phyloP scores from a whole-genome alignment of 2,113 vertebrate species.

The Struthidea cinerea region DNA sequence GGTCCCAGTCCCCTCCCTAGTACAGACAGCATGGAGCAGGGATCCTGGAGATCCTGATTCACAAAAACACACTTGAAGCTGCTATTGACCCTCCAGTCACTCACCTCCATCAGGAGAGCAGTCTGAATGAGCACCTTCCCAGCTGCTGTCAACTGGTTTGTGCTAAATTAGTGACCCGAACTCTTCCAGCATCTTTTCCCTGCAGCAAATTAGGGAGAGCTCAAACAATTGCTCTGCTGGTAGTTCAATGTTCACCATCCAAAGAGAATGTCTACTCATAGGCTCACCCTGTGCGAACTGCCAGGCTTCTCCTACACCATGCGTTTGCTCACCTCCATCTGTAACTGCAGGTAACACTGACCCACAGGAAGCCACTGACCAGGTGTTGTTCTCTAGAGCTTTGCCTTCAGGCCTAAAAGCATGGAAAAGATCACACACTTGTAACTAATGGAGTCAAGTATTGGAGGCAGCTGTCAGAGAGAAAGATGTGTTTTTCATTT shows the following conservation, averaged over 20 bases:
- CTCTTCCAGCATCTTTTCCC: background rate
- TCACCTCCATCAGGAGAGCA: background rate
- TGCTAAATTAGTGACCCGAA: background rate
- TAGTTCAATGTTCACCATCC: background rate
- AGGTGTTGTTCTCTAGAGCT: background rate
- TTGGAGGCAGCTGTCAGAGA: background rate
- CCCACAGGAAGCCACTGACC: background rate
- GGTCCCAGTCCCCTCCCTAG: background rate
- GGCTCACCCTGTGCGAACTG: background rate
- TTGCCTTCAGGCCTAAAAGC: background rate
- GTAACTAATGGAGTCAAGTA: background rate
- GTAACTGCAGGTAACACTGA: background rate
- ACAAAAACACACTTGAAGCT: background rate
- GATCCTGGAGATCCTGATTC: background rate
- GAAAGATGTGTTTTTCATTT: background rate
- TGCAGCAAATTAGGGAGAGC: background rate
- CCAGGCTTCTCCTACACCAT: background rate
- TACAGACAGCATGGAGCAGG: background rate
- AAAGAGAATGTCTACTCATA: background rate
- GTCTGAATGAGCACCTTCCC: background rate
- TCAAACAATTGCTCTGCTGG: background rate
- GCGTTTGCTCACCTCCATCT: background rate
- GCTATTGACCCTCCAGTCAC: background rate
- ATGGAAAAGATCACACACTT: background rate
- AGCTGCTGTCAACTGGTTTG: background rate